Base-by-base conservation (phyloP, 2,113 vertebrate genomes). In the Siniperca knerii region DNA sequence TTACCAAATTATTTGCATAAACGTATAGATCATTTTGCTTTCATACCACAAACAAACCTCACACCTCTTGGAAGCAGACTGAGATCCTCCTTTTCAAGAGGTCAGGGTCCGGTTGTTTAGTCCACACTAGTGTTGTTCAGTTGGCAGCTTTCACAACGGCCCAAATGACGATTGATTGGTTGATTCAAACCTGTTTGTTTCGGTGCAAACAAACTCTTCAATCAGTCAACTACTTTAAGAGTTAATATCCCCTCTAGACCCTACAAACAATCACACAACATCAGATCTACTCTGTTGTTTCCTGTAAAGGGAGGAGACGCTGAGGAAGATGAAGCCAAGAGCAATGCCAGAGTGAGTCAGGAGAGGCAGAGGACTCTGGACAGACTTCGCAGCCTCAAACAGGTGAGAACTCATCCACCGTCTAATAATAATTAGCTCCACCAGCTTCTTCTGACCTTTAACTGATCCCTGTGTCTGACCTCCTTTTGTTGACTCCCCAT, bases 281-380 rank as follows among this genome's bases (percentile, higher is more conserved):
- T 57, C n/a, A 6, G 1, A n/a, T 37, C 44, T 58, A 1, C n/a
- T 64, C 70, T 35, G 3, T 71, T 55, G 21, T 72, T 65, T 86
- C 21, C 23, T 71, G 12, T 73, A 0, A 33, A 91, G 91, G 96
- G 93, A 70, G 93, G 21, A 67, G 93, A 93, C 83, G 93, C 95
- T 50, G 95, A 96, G 0, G 96, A 97, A 82, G 97, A 97, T 13
- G 97, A 99, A 78, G 97, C 96, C 78, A 95, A 91, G 90, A 97
- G 93, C 86, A 98, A 92, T 48, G 95, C 94, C 68, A 96, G 96
- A 93, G 96, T 99, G 92, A 97, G 96, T 90, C 97, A 97, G 89
- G 98, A 99, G 66, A 96, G 98, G 55, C 97, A 98, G 94, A 97
- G 94, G 91, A 99, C 98, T 6, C 93, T 99, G 92, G 98, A 99